These are phyloP conservation scores for Zoanthus solanderi DNA, from an alignment of 92 coral and sea anemone genomes.

Conservation along the genomic window DNA sequence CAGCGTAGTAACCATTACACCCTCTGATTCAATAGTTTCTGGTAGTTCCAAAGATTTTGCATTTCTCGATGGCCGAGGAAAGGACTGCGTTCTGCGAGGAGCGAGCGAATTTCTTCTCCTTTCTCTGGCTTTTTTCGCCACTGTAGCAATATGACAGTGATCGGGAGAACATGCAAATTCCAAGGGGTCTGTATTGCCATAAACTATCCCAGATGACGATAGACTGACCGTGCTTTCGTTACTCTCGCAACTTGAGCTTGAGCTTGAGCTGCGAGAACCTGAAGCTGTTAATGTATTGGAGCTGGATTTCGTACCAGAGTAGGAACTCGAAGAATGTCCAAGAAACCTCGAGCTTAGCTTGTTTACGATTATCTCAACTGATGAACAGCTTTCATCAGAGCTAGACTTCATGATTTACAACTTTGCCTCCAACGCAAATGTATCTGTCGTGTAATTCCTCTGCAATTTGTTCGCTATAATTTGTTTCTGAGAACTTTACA, in stretches of 20 bases:
- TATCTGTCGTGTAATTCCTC: conserved; percentile 19
- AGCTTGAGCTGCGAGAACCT: conserved; percentile 18
- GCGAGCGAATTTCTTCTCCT: conserved; percentile 39
- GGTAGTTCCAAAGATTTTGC: conserved; percentile 27
- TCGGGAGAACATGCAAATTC: conserved; percentile 45
- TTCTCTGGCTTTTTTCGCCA: conserved; percentile 41
- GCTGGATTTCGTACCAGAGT: background rate
- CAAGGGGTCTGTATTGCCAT: conserved; percentile 19
- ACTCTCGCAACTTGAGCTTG: conserved; percentile 23
- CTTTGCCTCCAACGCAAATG: conserved; percentile 8
- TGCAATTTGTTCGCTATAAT: background rate
- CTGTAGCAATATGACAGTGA: conserved; percentile 25
- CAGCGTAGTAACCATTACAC: conserved; percentile 35
- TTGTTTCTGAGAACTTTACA: conserved; percentile 8
- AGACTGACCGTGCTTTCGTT: conserved; percentile 22
- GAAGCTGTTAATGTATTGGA: background rate
- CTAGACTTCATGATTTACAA: conserved; percentile 3
- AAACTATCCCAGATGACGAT: conserved; percentile 23
- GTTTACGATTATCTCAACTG: background rate
- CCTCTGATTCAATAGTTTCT: conserved; percentile 26
- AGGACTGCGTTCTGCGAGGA: conserved; percentile 19
- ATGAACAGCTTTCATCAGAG: conserved; percentile 15
- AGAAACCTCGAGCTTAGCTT: conserved; percentile 20
- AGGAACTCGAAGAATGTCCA: conserved; percentile 7
- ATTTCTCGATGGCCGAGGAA: conserved; percentile 38